Conservation (phyloP, 2,888 invertebrate genomes). For the Drosophila nr. fundita region DNA sequence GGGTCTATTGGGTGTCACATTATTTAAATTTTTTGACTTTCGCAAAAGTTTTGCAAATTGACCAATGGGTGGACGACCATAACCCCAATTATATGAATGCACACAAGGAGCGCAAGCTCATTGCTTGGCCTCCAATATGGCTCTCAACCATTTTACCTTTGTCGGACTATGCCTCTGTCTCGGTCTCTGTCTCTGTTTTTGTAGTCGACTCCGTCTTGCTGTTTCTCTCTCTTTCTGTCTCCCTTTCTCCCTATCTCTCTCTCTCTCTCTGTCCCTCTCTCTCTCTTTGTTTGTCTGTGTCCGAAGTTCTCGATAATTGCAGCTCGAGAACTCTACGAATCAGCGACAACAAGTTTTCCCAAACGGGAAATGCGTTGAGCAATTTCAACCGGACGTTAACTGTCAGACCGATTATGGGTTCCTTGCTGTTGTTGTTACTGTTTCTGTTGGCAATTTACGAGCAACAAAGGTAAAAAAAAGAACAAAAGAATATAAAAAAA, state of each 20-base stretch:
- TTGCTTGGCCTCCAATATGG: constrained; percentile 20
- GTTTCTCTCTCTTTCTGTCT: not conserved
- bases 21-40: constrained; percentile 11
- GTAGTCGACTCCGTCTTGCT: not conserved
- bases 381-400: constrained; percentile 75
- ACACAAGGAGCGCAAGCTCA: constrained; percentile 44
- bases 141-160: not conserved
- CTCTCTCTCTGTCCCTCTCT: not conserved
- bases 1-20: constrained; percentile 18
- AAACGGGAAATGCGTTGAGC: constrained; percentile 65
- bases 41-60: constrained; percentile 41
- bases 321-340: constrained; percentile 52
- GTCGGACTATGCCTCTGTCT: not conserved
- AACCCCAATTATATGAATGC: constrained; percentile 67
- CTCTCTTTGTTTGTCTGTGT: constrained; percentile 9
- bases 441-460: constrained; percentile 63
- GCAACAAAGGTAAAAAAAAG: constrained; percentile 38
- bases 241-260: not conserved
- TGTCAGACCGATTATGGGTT: constrained; percentile 55
- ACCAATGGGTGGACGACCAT: constrained; percentile 30
- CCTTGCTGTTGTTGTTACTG: constrained; percentile 22
- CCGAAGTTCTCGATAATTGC: constrained; percentile 76
- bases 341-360: constrained; percentile 26
- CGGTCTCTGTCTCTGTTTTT: not conserved
- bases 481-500: constrained; percentile 37